Percentiles rank a stretch among this genome's conserved stretches.
Evolutionary conservation across 2,888 invertebrate genomes (phyloP).

Genomic region (Drosophila nr. perissopoda): DNA sequence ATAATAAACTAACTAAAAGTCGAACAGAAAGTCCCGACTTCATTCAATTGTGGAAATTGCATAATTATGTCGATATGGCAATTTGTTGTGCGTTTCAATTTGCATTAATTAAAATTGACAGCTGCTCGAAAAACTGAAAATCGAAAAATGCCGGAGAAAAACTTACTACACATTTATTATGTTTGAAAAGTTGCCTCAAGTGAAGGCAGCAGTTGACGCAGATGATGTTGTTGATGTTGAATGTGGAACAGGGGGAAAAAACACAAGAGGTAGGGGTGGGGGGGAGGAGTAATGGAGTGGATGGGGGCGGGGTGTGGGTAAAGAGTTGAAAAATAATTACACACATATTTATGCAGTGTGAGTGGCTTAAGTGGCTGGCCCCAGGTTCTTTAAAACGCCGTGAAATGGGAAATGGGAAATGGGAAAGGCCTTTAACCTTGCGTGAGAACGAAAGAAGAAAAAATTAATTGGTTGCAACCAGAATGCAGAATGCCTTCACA

Average conservation of each 20-base stretch:
- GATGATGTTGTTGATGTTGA: slow-evolving; percentile 36
- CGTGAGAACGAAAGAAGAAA: slow-evolving; percentile 35
- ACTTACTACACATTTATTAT: slow-evolving; percentile 34
- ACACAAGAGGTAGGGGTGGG: background rate
- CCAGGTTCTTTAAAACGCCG: slow-evolving; percentile 49
- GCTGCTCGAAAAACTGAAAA: slow-evolving; percentile 34
- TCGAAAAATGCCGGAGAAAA: slow-evolving; percentile 11
- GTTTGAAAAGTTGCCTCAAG: slow-evolving; percentile 42
- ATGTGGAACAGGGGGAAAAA: slow-evolving; percentile 36
- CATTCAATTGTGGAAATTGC: slow-evolving; percentile 66
- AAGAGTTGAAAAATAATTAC: slow-evolving; percentile 62
- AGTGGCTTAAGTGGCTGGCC: slow-evolving; percentile 41
- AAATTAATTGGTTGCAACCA: slow-evolving; percentile 28
- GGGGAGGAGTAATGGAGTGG: background rate
- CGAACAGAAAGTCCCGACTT: slow-evolving; percentile 45
- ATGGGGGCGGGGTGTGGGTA: background rate
- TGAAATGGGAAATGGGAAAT: slow-evolving; percentile 55
- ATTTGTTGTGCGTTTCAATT: slow-evolving; percentile 60
- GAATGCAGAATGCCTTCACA: slow-evolving; percentile 22
- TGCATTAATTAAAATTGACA: slow-evolving; percentile 69
- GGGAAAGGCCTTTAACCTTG: slow-evolving; percentile 51
- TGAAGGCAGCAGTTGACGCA: slow-evolving; percentile 36
- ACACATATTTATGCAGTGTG: slow-evolving; percentile 23
- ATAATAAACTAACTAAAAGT: slow-evolving; percentile 34
- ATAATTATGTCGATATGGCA: slow-evolving; percentile 74